phyloP scores from a whole-genome alignment of 2,797 vertebrate genomes.

The Agapornis canus region DNA sequence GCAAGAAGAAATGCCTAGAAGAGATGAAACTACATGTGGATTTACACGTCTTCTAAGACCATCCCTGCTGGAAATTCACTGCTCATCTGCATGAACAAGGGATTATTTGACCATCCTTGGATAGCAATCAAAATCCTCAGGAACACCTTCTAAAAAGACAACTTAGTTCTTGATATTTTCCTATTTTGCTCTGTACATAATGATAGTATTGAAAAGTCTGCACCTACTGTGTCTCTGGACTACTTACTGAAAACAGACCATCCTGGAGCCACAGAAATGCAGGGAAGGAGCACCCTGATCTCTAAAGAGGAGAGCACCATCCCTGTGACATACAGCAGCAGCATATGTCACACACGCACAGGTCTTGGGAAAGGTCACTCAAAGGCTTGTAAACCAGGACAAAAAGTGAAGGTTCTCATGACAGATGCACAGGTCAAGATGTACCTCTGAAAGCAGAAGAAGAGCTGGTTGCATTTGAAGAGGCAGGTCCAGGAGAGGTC shows the following conservation, averaged over 20 bases:
- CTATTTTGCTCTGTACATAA: background rate
- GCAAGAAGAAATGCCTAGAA: constrained; percentile 21
- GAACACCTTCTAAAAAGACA: constrained; percentile 45
- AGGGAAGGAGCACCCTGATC: background rate
- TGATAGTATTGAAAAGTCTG: background rate
- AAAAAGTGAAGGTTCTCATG: background rate
- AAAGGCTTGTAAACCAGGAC: rapidly evolving
- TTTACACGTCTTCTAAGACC: constrained; percentile 5
- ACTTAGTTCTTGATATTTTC: constrained; percentile 8
- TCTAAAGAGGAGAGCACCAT: background rate
- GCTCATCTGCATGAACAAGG: constrained; percentile 62
- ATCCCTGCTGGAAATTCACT: constrained; percentile 71
- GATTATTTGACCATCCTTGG: constrained; percentile 67
- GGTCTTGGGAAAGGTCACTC: background rate
- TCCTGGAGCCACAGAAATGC: background rate
- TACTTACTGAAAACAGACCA: background rate
- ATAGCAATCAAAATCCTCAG: constrained; percentile 47
- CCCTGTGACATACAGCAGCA: background rate
- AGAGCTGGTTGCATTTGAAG: background rate
- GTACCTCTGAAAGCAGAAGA: background rate
- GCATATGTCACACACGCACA: background rate
- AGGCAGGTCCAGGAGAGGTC: background rate
- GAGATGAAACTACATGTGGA: background rate
- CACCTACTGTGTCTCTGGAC: background rate
- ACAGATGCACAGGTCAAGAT: background rate